phyloP scores from a whole-genome alignment of 2,113 vertebrate species.

The Nothocercus julius region DNA sequence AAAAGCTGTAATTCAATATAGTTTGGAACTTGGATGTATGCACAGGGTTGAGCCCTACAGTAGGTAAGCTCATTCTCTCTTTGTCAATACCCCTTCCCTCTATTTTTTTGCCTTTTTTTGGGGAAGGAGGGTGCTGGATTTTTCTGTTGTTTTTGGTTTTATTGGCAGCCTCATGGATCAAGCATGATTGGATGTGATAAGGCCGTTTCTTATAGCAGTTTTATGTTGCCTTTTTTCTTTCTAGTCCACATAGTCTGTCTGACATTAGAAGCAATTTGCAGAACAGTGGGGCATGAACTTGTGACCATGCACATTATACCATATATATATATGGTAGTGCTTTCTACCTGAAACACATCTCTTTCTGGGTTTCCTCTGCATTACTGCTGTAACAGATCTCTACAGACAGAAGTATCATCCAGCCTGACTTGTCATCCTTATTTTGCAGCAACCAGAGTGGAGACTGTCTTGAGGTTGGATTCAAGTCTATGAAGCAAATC shows the following conservation, averaged over 20 bases:
- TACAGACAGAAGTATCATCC: background rate
- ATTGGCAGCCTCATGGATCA: background rate
- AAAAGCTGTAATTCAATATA: background rate
- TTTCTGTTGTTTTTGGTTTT: background rate
- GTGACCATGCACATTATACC: background rate
- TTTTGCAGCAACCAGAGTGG: background rate
- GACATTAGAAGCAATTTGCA: background rate
- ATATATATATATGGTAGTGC: too few species aligned
- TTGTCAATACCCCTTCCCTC: background rate
- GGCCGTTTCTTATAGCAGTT: background rate
- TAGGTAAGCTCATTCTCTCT: background rate
- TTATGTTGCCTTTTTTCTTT: background rate
- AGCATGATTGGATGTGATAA: background rate
- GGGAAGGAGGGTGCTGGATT: too few species aligned
- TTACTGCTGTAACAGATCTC: background rate
- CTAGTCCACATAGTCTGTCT: fast-evolving
- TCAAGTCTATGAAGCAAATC: background rate
- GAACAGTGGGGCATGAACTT: background rate
- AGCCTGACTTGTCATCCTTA: background rate
- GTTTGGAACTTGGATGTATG: background rate
- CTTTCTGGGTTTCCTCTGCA: background rate
- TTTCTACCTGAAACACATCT: fast-evolving
- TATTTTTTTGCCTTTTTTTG: background rate
- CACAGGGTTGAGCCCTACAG: background rate
- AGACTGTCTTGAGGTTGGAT: background rate